Conservation (phyloP, 2,888 invertebrate species). For the Polia nebulosa region DNA sequence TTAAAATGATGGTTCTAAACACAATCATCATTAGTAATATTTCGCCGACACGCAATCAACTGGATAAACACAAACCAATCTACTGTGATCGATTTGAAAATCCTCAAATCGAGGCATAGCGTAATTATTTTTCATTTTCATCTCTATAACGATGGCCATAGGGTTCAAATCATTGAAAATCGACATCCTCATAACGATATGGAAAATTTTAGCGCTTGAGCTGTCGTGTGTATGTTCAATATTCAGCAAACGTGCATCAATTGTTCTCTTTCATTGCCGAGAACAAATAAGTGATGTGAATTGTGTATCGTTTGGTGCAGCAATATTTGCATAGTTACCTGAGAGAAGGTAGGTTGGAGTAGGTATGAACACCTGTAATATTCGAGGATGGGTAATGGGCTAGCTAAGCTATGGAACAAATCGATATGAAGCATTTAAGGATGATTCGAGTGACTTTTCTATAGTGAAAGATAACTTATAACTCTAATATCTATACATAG, state of each 20-base stretch:
- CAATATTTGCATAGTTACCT: background rate
- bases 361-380: background rate
- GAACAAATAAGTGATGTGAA: conserved; percentile 18
- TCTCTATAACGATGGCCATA: conserved; percentile 1
- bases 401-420: background rate
- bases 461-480: too few relatives aligned
- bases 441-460: too few relatives aligned
- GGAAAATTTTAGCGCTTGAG: conserved; percentile 45
- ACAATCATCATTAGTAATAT: conserved; percentile 61
- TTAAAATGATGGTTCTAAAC: conserved; percentile 45
- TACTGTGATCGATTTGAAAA: conserved; percentile 62
- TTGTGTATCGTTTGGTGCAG: conserved; percentile 4
- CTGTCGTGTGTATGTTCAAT: conserved; percentile 26
- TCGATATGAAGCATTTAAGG: background rate
- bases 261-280: conserved; percentile 35
- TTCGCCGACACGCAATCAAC: conserved; percentile 59
- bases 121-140: conserved; percentile 22
- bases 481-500: too few relatives aligned
- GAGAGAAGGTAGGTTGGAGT: background rate
- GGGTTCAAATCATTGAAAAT: conserved; percentile 36
- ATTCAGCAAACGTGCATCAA: conserved; percentile 51
- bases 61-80: conserved; percentile 64
- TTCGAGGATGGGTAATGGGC: background rate
- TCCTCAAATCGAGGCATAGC: conserved; percentile 54
- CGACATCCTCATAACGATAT: conserved; percentile 16